Percentiles rank a stretch among this genome's conserved stretches.
phyloP scores from a whole-genome alignment of 2,113 vertebrate species.

The Nerophis ophidion region DNA sequence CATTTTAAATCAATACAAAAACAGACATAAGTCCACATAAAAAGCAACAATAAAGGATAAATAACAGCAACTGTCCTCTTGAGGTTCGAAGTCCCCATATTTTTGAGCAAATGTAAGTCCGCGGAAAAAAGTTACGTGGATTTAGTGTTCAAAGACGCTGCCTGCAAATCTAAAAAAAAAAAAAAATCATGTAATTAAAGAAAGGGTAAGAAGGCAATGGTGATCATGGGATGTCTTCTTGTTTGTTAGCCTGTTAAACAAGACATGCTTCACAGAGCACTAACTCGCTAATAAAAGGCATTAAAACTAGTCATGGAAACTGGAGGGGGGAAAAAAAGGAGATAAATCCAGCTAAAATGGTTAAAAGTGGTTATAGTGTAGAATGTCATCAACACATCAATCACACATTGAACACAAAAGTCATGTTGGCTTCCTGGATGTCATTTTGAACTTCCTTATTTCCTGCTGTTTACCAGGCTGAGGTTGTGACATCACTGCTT shows the following conservation, averaged over 20 bases:
- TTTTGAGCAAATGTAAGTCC: conserved; percentile 3
- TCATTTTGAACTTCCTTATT: no score
- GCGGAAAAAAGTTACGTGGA: conserved; percentile 1
- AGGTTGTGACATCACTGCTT: no score
- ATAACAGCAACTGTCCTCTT: conserved; percentile 1
- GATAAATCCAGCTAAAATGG: background rate
- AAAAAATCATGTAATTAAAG: conserved; percentile 33
- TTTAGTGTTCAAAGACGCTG: conserved; percentile 26
- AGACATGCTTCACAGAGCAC: conserved; percentile 43
- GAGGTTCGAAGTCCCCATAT: conserved; percentile 10
- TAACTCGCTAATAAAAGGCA: conserved; percentile 1
- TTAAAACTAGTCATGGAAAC: conserved; percentile 16
- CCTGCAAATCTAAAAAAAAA: conserved; percentile 50
- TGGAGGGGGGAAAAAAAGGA: background rate
- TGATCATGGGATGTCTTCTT: conserved; percentile 32
- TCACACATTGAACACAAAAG: no score
- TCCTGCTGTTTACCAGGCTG: no score
- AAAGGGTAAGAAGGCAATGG: conserved; percentile 36
- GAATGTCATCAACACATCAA: no score
- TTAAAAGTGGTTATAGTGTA: no score
- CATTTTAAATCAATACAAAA: no score
- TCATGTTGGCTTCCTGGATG: no score
- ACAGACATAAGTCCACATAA: background rate
- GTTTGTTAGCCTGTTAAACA: conserved; percentile 53
- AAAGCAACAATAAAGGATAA: conserved; percentile 10